Base-by-base conservation (phyloP, 2,888 invertebrate species). In the Lochmaea crataegi region DNA sequence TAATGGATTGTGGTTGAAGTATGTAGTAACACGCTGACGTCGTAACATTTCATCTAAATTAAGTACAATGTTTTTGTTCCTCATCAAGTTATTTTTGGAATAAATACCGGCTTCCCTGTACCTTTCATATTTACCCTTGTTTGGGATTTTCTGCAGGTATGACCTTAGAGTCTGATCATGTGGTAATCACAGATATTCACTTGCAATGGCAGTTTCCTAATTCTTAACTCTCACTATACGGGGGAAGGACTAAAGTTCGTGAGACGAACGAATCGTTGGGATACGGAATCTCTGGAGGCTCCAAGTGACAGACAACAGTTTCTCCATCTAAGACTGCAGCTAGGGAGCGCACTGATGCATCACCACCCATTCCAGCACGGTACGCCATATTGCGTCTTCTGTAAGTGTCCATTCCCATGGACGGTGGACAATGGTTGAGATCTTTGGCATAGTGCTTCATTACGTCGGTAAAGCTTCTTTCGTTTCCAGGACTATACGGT, bases 261-360 rank as follows among this genome's bases (percentile, higher is more conserved):
- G 89, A 87, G 75, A 88, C 87, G 81, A 89, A 89, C 82, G 75
- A 73, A 73, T 80, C 80, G 69, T 89, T 87, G 74, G 88, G 85
- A 57, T 84, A 83, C 80, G 85, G 86, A 81, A 86, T 84, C 75
- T 87, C 88, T 42, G 91, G 92, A 53, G 94, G 95, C 85, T 95
- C 94, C 82, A 95, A 87, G 84, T 95, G 95, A 86, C 95, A 95
- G 72, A 95, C 94, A 73, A 96, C 95, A 75, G 95, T 95, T 82
- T 94, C 93, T 61, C 95, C 95, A 84, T 95, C 94, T 68, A 95
- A 88, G 75, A 95, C 95, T 14, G 95, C 95, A 41, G 95, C 93
- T 77, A 91, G 80, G 10, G 91, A 90, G 76, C 91, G 86, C 86
- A 90, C 90, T 72, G 90, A 88, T 73, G 90, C 89, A 80, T 88